Conservation (phyloP, 2,113 vertebrate species). For the Apteryx owenii region DNA sequence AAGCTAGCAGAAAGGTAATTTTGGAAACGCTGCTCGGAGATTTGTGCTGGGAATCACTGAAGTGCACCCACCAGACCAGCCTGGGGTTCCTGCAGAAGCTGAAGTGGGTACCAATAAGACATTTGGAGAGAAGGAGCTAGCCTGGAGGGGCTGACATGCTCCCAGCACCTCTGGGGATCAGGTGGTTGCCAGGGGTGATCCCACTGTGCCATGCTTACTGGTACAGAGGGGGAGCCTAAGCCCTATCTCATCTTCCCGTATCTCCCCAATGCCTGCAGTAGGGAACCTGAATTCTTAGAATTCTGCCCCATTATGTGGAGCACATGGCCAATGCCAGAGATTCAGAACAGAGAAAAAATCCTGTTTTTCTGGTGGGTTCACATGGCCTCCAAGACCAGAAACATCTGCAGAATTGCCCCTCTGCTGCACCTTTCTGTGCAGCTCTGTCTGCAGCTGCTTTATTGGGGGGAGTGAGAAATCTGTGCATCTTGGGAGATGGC, state of each 20-base stretch:
- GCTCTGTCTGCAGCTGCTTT: background rate
- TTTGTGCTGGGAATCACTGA: background rate
- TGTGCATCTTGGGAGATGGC: background rate
- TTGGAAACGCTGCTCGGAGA: background rate
- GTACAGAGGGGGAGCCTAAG: background rate
- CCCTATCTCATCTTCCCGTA: background rate
- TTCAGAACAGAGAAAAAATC: background rate
- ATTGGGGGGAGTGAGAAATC: background rate
- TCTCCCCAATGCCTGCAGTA: background rate
- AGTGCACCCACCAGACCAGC: background rate
- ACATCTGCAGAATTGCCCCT: background rate
- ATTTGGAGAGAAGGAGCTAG: background rate
- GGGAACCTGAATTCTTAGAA: background rate
- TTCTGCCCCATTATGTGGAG: rapidly evolving
- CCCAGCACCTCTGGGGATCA: background rate
- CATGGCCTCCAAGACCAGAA: background rate
- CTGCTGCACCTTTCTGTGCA: background rate
- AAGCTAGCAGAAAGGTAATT: background rate
- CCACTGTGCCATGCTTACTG: background rate
- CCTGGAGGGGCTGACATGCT: background rate
- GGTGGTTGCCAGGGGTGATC: background rate
- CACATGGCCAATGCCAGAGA: background rate
- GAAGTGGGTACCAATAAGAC: background rate
- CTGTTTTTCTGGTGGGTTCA: background rate
- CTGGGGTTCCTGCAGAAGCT: background rate